Evolutionary conservation across 2,797 vertebrate genomes (phyloP).

Genomic region (Strix occidentalis): DNA sequence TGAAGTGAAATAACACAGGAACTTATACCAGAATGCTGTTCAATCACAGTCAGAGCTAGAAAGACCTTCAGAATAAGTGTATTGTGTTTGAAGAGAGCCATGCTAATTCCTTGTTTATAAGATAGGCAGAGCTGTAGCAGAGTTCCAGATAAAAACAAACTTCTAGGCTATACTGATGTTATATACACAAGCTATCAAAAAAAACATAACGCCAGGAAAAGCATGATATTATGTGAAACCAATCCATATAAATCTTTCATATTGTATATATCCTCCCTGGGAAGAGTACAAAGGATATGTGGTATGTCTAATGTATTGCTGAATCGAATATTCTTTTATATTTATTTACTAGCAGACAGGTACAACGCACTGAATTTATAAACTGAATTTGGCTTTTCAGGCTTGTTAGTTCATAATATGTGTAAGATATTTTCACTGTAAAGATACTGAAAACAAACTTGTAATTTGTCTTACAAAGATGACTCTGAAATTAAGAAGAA

Average conservation of each 20-base stretch:
- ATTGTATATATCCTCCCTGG: constrained; percentile 22
- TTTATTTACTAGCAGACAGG: constrained; percentile 52
- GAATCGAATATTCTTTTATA: constrained; percentile 48
- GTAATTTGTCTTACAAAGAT: background rate
- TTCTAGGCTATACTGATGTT: constrained; percentile 42
- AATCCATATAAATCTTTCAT: constrained; percentile 59
- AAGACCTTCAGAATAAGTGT: constrained; percentile 10
- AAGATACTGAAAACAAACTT: background rate
- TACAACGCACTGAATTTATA: constrained; percentile 41
- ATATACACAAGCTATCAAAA: constrained; percentile 64
- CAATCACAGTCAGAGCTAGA: constrained; percentile 9
- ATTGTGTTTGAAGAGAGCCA: constrained; percentile 27
- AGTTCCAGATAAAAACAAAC: constrained; percentile 57
- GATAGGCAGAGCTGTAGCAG: constrained; percentile 33
- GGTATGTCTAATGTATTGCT: constrained; percentile 22
- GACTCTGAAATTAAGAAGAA: constrained; percentile 22
- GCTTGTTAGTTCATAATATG: constrained; percentile 15
- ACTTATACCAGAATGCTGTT: constrained; percentile 15
- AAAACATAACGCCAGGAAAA: constrained; percentile 53
- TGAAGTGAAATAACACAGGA: constrained; percentile 37
- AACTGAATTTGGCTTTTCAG: constrained; percentile 54
- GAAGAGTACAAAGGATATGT: constrained; percentile 49
- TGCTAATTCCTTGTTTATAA: constrained; percentile 56
- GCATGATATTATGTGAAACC: constrained; percentile 51
- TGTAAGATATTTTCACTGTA: constrained; percentile 9